phyloP scores from a whole-genome alignment of 2,888 invertebrate species.

The Patella pellucida region DNA sequence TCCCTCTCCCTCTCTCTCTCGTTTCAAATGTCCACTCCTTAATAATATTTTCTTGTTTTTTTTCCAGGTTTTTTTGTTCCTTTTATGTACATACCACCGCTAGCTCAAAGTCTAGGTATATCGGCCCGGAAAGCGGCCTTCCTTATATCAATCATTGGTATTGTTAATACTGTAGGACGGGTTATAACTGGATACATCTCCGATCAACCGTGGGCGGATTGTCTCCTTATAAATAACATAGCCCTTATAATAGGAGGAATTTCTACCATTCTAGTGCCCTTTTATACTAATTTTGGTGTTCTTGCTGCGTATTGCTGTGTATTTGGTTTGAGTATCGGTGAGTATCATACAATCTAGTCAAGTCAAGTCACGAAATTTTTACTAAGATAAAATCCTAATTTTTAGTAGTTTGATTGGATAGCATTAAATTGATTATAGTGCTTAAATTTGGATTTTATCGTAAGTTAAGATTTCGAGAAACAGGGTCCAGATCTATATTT shows the following conservation, averaged over 20 bases:
- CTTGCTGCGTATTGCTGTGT: constrained; percentile 84
- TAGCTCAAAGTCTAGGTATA: constrained; percentile 52
- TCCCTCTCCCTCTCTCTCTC: too few relatives aligned
- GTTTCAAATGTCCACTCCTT: too few relatives aligned
- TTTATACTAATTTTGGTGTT: constrained; percentile 75
- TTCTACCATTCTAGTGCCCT: constrained; percentile 85
- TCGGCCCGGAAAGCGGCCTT: constrained; percentile 74
- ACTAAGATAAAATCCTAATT: too few relatives aligned
- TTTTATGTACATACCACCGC: constrained; percentile 80
- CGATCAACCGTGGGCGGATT: constrained; percentile 86
- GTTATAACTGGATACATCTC: constrained; percentile 75
- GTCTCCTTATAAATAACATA: constrained; percentile 88
- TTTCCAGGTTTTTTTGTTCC: constrained; percentile 93
- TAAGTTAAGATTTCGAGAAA: too few relatives aligned
- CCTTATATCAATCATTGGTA: constrained; percentile 84
- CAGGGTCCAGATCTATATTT: too few relatives aligned
- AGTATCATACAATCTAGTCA: constrained; percentile 60
- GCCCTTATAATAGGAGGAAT: constrained; percentile 92
- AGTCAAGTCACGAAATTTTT: too few relatives aligned
- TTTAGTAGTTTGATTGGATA: too few relatives aligned
- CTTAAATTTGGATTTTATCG: too few relatives aligned
- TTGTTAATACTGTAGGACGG: constrained; percentile 48
- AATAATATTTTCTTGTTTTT: neutral
- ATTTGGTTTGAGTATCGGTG: constrained; percentile 93
- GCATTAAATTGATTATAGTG: too few relatives aligned